Percentiles rank a stretch among this genome's conserved stretches.
These are phyloP conservation scores for Ennomos quercinarius DNA, from an alignment of 2,888 invertebrate genomes.

Conservation along the genomic window DNA sequence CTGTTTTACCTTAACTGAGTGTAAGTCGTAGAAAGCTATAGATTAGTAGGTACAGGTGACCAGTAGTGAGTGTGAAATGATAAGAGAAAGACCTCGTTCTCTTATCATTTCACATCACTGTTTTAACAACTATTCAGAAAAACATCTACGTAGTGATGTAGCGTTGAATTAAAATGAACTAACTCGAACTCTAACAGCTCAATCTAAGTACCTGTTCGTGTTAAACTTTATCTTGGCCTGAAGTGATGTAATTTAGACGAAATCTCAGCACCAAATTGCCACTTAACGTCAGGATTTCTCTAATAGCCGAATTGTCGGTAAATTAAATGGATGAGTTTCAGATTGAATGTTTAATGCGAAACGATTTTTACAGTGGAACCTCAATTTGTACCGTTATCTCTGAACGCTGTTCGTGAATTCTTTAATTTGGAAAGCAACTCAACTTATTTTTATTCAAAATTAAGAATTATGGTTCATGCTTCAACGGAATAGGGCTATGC, in stretches of 20 bases:
- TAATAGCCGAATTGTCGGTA: constrained; percentile 49
- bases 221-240: constrained; percentile 24
- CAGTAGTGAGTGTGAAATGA: no score
- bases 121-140: not conserved
- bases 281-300: constrained; percentile 57
- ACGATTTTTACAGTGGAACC: not conserved
- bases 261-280: constrained; percentile 60
- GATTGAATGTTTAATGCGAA: not conserved
- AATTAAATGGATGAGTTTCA: constrained; percentile 32
- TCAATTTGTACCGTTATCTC: not conserved
- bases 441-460: no score
- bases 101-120: no score
- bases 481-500: no score
- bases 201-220: constrained; percentile 13
- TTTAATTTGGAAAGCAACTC: no score
- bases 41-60: no score
- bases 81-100: no score
- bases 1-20: no score
- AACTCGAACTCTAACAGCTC: constrained; percentile 10
- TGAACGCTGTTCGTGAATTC: no score
- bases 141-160: not conserved
- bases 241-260: constrained; percentile 54
- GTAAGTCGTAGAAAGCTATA: no score
- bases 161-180: constrained; percentile 5
- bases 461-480: no score